These are phyloP conservation scores for Tiliacea citrago DNA, from an alignment of 2,888 invertebrate species.

Conservation along the genomic window DNA sequence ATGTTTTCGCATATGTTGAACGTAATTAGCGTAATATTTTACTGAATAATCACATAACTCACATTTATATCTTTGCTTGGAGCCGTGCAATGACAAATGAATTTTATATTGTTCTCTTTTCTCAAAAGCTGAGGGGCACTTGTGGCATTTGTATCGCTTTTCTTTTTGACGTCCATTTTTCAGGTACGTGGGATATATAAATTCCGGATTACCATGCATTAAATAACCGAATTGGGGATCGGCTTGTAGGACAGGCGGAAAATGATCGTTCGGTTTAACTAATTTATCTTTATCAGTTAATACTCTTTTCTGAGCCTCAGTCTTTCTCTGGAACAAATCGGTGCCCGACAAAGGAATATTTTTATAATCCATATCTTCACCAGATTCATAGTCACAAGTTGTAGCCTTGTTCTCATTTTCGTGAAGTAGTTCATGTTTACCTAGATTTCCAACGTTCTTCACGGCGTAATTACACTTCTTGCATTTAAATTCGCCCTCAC, in stretches of 20 bases:
- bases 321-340: slow-evolving; percentile 92
- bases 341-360: slow-evolving; percentile 92
- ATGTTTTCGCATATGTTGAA: slow-evolving; percentile 95
- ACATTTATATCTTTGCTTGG: slow-evolving; percentile 95
- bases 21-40: slow-evolving; percentile 95
- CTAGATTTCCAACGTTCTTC: slow-evolving; percentile 92
- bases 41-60: slow-evolving; percentile 97
- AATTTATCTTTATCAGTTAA: slow-evolving; percentile 87
- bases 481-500: slow-evolving; percentile 92
- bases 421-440: slow-evolving; percentile 92
- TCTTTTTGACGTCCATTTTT: slow-evolving; percentile 94
- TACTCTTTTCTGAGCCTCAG: slow-evolving; percentile 90
- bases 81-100: slow-evolving; percentile 95
- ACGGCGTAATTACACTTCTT: slow-evolving; percentile 93
- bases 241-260: slow-evolving; percentile 88
- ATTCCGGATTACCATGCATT: slow-evolving; percentile 94
- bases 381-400: slow-evolving; percentile 86
- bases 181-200: slow-evolving; percentile 93
- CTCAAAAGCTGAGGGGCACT: slow-evolving; percentile 97
- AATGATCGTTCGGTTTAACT: slow-evolving; percentile 89
- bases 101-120: slow-evolving; percentile 96
- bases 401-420: slow-evolving; percentile 80
- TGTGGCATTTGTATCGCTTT: slow-evolving; percentile 95
- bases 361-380: slow-evolving; percentile 87
- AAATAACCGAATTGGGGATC: slow-evolving; percentile 93